Evolutionary conservation across 2,113 vertebrate genomes (phyloP), one percentile per base, ranked within the genome.

Genomic region (Xyrauchen texanus): DNA sequence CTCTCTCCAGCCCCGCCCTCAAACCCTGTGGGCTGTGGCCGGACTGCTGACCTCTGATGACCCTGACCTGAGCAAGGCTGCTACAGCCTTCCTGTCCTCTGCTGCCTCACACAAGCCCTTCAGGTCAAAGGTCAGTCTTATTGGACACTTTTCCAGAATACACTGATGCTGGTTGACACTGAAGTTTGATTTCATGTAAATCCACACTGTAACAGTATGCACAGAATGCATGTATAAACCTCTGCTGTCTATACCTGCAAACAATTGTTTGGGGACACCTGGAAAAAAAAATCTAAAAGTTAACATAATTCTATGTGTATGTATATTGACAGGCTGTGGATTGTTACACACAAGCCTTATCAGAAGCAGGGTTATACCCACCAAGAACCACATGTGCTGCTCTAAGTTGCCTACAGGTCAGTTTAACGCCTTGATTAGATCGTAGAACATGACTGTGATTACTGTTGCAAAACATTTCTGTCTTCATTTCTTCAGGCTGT

Each of bases 331-430:
- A 99, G 97, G 97, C 96, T 45, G 88, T 98, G 87, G 93, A 96
- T 77, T 96, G 92, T 84, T 98, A 95, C 90, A 96, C 94, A 68
- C 94, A 97, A 90, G 93, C 92, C 3, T 90, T 99, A 79, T 95
- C 94, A 0, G 94, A 96, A 86, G 93, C 92, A 57, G 93, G 93
- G 77, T 90, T 92, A 58, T 93, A 94, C 81, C 92, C 93, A 44
- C 95, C 96, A 91, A 97, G 93, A 80, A 95, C 94, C 3, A 95
- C 96, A 16, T 98, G 97, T 80, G 86, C 95, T 65, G 97, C 96
- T 66, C 89, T 99, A 78, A 93, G 92, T 89, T 95, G 94, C 87
- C 93, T 98, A 64, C 92, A 96, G 95, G 97, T 99, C 87, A 91
- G 90, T 84, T 51, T 46, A 13, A 58, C 21, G 12, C 47, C 4